These are phyloP conservation scores for Mycteria americana DNA, from an alignment of 2,797 vertebrate species.

Conservation along the genomic window DNA sequence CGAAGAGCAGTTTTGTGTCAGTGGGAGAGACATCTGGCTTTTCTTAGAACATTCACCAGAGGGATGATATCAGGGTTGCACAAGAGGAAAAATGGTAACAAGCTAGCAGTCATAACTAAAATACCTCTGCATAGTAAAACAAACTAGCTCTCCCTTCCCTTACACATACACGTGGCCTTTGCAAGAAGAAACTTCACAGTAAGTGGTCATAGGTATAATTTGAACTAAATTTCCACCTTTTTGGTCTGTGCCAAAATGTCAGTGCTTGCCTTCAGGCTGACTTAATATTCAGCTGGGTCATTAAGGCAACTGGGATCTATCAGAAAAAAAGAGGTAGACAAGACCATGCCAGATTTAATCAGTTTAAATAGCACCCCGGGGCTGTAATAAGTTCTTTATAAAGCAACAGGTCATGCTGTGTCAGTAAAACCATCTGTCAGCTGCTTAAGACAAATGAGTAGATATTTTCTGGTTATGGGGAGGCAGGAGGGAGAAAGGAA, in stretches of 20 bases:
- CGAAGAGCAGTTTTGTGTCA: background rate
- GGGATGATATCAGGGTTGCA: background rate
- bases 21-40: background rate
- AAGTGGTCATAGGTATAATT: background rate
- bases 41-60: background rate
- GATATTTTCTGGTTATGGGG: background rate
- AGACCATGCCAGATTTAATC: slow-evolving; percentile 48
- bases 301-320: slow-evolving; percentile 10
- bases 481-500: background rate
- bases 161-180: background rate
- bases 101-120: background rate
- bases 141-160: background rate
- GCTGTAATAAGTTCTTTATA: slow-evolving; percentile 43
- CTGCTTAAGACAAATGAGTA: background rate
- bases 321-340: background rate
- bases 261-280: slow-evolving; percentile 53
- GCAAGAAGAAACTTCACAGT: background rate
- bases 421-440: slow-evolving; percentile 14
- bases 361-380: slow-evolving; percentile 41
- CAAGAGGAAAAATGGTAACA: background rate
- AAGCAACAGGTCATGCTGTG: slow-evolving; percentile 39
- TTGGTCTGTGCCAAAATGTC: slow-evolving; percentile 67
- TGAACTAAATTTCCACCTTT: slow-evolving; percentile 25
- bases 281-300: slow-evolving; percentile 40
- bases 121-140: background rate